phyloP scores from a whole-genome alignment of 2,113 vertebrate genomes.

The Collichthys lucidus region DNA sequence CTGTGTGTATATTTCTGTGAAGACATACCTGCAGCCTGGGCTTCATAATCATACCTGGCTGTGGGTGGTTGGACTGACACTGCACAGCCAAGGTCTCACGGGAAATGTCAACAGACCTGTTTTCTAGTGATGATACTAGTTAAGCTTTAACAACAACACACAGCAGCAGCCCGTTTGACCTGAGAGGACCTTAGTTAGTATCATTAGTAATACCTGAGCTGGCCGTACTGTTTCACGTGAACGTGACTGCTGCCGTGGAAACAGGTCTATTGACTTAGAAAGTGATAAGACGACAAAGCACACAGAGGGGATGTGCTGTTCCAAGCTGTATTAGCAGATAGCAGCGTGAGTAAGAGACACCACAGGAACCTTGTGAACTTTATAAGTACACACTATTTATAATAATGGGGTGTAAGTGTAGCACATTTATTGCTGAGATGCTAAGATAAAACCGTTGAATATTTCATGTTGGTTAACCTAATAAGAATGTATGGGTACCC shows the following conservation, averaged over 20 bases:
- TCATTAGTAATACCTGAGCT: no score
- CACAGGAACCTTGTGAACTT: background rate
- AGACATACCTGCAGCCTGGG: no score
- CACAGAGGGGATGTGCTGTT: background rate
- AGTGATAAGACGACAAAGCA: no score
- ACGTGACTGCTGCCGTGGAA: no score
- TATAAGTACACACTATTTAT: background rate
- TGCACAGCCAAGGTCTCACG: background rate
- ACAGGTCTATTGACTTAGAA: no score
- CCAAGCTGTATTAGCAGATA: background rate
- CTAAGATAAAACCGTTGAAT: background rate
- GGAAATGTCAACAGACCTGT: no score
- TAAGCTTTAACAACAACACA: no score
- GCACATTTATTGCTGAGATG: background rate
- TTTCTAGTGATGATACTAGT: no score
- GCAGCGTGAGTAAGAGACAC: background rate
- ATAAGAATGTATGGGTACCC: background rate
- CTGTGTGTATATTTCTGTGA: no score
- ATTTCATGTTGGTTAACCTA: background rate
- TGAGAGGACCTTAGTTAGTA: no score
- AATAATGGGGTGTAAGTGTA: background rate
- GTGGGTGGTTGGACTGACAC: background rate
- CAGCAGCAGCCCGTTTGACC: no score
- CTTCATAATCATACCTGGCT: background rate
- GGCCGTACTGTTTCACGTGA: no score